Conservation (phyloP, 1,140 invertebrate species). For the Magallana gigas region DNA sequence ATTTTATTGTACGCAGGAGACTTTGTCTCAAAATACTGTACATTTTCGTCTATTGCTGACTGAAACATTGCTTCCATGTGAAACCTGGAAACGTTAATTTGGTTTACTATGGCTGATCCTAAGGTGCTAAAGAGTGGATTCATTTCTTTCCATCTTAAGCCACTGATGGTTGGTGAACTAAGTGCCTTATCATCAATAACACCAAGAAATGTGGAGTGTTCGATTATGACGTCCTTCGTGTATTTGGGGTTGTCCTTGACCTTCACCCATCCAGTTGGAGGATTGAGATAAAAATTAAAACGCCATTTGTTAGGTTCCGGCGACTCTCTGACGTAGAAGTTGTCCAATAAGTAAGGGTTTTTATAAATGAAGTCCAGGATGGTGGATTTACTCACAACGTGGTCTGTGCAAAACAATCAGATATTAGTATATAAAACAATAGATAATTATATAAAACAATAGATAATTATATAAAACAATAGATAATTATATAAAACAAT, state of each 20-base stretch:
- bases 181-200: conserved; percentile 43
- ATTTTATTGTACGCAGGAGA: conserved; percentile 44
- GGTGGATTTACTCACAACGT: conserved; percentile 53
- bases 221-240: conserved; percentile 43
- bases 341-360: conserved; percentile 32
- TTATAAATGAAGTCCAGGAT: conserved; percentile 48
- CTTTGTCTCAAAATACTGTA: conserved; percentile 65
- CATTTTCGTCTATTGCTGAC: conserved; percentile 60
- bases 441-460: too few relatives aligned
- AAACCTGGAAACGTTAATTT: conserved; percentile 51
- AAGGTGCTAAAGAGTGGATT: conserved; percentile 47
- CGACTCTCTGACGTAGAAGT: conserved; percentile 48
- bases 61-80: conserved; percentile 61
- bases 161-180: conserved; percentile 50
- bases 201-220: conserved; percentile 42
- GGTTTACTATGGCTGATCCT: conserved; percentile 44
- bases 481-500: too few relatives aligned
- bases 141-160: conserved; percentile 54
- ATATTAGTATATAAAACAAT: too few relatives aligned
- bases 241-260: conserved; percentile 41
- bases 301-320: conserved; percentile 30
- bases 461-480: too few relatives aligned
- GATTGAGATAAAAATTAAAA: conserved; percentile 53
- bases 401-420: conserved; percentile 51
- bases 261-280: conserved; percentile 55